phyloP scores from a whole-genome alignment of 2,113 vertebrate species.

The Romanogobio albipinnatus region DNA sequence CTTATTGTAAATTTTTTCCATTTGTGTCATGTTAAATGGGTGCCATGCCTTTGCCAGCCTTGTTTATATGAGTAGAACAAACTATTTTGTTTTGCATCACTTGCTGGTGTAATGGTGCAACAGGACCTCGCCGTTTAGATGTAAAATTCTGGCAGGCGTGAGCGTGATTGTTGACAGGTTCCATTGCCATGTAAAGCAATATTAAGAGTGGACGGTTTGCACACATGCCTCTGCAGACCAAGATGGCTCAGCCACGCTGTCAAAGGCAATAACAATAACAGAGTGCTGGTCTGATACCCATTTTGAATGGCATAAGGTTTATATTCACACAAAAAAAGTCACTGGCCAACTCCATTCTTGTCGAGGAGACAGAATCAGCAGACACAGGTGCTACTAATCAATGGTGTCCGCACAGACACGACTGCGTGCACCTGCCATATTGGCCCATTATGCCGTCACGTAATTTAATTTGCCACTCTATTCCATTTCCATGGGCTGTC shows the following conservation, averaged over 20 bases:
- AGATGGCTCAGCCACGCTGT: constrained; percentile 52
- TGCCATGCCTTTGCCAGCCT: constrained; percentile 36
- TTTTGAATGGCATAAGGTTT: constrained; percentile 43
- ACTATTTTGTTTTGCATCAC: constrained; percentile 49
- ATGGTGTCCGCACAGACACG: constrained; percentile 64
- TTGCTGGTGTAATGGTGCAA: constrained; percentile 44
- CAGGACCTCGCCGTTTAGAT: constrained; percentile 43
- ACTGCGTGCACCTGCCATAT: constrained; percentile 74
- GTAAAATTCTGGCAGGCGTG: constrained; percentile 50
- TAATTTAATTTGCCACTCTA: constrained; percentile 77
- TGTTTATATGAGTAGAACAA: constrained; percentile 34
- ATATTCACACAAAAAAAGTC: constrained; percentile 39
- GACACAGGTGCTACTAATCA: constrained; percentile 67
- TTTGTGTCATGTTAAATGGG: background rate
- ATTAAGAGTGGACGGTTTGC: constrained; percentile 51
- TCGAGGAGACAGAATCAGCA: constrained; percentile 62
- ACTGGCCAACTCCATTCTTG: constrained; percentile 58
- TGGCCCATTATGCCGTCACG: constrained; percentile 67
- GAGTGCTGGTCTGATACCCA: constrained; percentile 43
- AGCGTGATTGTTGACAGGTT: constrained; percentile 50
- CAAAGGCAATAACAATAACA: constrained; percentile 47
- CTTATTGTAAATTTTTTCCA: background rate
- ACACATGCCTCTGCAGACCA: constrained; percentile 49
- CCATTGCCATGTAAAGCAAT: constrained; percentile 51
- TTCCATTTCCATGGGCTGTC: constrained; percentile 71